These are phyloP conservation scores for Zaprionus gabonicus DNA, from an alignment of 1,140 invertebrate species.

Conservation along the genomic window DNA sequence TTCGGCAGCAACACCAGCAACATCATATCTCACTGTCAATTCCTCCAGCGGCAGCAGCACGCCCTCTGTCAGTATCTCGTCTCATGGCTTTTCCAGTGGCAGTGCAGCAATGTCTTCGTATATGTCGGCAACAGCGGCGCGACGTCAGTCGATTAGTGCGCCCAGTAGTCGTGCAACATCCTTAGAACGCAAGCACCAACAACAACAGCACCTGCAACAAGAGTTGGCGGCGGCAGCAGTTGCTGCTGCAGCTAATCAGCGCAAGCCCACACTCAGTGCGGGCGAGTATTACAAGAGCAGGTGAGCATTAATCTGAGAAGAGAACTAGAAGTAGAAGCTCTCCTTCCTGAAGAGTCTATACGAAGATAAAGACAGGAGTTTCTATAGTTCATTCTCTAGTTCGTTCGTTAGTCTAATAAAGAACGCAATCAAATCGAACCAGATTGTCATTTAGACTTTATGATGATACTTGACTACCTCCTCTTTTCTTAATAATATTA, in stretches of 20 bases:
- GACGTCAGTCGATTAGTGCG: slow-evolving; percentile 73
- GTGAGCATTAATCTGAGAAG: slow-evolving; percentile 27
- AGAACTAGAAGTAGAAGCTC: neutral
- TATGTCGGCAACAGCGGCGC: slow-evolving; percentile 66
- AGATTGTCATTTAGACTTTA: neutral
- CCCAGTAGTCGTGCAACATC: slow-evolving; percentile 73
- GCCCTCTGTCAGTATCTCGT: slow-evolving; percentile 70
- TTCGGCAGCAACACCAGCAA: slow-evolving; percentile 9
- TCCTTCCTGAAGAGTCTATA: too few relatives aligned
- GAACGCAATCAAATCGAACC: too few relatives aligned
- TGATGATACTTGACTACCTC: neutral
- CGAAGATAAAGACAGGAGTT: too few relatives aligned
- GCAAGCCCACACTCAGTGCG: slow-evolving; percentile 52
- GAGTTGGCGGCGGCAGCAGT: slow-evolving; percentile 31
- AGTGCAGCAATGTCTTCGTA: slow-evolving; percentile 67
- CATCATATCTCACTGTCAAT: slow-evolving; percentile 48
- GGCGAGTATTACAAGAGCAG: slow-evolving; percentile 74
- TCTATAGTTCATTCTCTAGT: too few relatives aligned
- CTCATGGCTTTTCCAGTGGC: slow-evolving; percentile 68
- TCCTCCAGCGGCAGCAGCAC: slow-evolving; percentile 32
- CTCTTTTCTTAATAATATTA: neutral
- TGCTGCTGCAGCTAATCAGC: slow-evolving; percentile 14
- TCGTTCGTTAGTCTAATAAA: too few relatives aligned
- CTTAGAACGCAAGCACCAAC: slow-evolving; percentile 65
- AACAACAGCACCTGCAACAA: slow-evolving; percentile 46